Base-by-base conservation (phyloP, 1,140 invertebrate species). In the Grapholita molesta region DNA sequence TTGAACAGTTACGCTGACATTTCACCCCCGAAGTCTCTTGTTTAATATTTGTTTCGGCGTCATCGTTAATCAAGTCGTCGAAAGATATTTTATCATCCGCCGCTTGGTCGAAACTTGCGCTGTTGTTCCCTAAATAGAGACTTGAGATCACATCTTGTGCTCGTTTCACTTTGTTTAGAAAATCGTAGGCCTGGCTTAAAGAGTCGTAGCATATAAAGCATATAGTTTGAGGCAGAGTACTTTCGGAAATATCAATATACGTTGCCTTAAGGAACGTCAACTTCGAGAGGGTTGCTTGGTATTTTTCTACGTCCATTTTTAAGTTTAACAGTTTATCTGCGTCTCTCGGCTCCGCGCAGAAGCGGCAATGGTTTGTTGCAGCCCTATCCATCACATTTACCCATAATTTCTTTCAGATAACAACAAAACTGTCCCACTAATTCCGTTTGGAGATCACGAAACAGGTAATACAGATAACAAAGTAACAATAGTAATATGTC, bases 181-280 rank as follows among this genome's bases (percentile, higher is more conserved):
- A 90, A 12, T 86, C 82, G 18, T 80, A 83, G 24, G 85, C 82
- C 69, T 82, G 86, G 67, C 84, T 81, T 55, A 89, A 70, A 6
- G 82, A 73, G 5, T 83, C 79, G 66, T 83, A 80, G 67, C 88
- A 90, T 1, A 82, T 66, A 15, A 85, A 83, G 79, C 88, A 90
- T 38, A 87, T 72, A 3, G 80, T 90, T 81, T 84, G 87, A 15
- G 86, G 85, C 42, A 88, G 76, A 21, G 53, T 70, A 69, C 80
- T 76, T 9, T 79, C 73, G 25, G 68, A 79, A 55, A 88, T 68
- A 64, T 89, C 78, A 6, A 88, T 71, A 32, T 84, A 85, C 12
- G 76, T 66, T 25, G 79, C 79, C 52, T 90, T 89, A 5, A 90
- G 67, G 55, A 83, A 84, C 18, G 71, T 64, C 9, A 89, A 71